These are phyloP conservation scores for Hiodon alosoides DNA, from an alignment of 2,113 vertebrate species.

Conservation along the genomic window DNA sequence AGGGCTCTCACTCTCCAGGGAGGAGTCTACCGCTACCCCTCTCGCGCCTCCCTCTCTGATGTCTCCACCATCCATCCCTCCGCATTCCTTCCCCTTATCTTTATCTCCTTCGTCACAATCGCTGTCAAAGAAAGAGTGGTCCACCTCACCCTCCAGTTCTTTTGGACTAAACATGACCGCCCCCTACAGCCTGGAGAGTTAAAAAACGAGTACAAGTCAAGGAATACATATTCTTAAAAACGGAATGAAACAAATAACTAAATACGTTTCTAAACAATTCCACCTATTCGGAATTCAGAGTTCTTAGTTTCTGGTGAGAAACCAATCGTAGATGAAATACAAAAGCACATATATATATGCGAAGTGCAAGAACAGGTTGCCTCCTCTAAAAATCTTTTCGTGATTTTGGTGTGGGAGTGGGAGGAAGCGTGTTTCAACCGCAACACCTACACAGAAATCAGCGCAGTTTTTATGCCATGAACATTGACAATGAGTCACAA, in stretches of 20 bases:
- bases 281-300: background rate
- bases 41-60: constrained; percentile 14
- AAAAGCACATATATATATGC: no score
- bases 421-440: no score
- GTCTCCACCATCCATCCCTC: constrained; percentile 19
- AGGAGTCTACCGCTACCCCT: background rate
- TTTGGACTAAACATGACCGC: constrained; percentile 66
- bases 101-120: constrained; percentile 61
- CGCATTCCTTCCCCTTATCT: constrained; percentile 42
- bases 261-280: background rate
- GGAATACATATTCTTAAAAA: background rate
- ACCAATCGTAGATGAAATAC: no score
- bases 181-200: background rate
- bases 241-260: background rate
- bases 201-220: background rate
- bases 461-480: no score
- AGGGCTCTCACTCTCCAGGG: background rate
- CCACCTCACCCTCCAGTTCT: constrained; percentile 79
- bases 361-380: no score
- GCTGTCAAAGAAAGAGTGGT: constrained; percentile 94
- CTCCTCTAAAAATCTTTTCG: no score
- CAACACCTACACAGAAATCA: no score
- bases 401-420: no score
- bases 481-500: no score
- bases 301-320: no score